Base-by-base conservation (phyloP, 2,113 vertebrate genomes). In the Octodon degus region DNA sequence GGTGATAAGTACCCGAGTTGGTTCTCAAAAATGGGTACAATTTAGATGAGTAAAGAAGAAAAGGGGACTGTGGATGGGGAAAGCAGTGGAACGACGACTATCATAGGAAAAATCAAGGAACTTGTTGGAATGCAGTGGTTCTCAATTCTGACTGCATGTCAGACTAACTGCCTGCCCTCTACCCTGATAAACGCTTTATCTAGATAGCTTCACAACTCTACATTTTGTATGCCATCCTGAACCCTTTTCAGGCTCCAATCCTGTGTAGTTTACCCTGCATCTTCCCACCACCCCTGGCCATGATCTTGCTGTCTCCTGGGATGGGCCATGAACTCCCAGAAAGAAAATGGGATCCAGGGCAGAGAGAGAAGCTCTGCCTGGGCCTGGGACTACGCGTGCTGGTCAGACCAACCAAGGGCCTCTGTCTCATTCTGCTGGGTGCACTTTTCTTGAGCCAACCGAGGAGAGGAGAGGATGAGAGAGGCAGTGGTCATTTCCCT, bases 321-420 rank as follows among this genome's bases (percentile, higher is more conserved):
- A 7, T 84, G 32, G 50, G 55, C 60, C 30, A 30, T 25, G 13
- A 92, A 32, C 58, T 90, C 58, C 76, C 58, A 89, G 34, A 86
- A 55, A 60, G 81, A 68, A 89, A 74, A 47, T 7, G 74, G 81
- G 91, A 89, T 65, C 72, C 92, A 58, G 94, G 55, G 85, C 50
- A 76, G 62, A 74, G 3, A 80, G 60, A 79, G 43, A 85, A 22
- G 77, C 70, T 83, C 14, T 67, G 27, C 63, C 12, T 3, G 74
- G 37, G 60, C 43, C 65, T 72, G 10, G 22, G 25, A 4, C 65
- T 65, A 60, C 50, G 43, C 50, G 43, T 1, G 6, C 40, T 58
- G 34, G 40, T 77, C 84, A 58, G 65, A 86, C 83, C 62, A 89
- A 85, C 97, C 86, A 97, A 97, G 72, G 67, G 55, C 68, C 37